phyloP scores from a whole-genome alignment of 2,888 invertebrate species.

The Lithophane leautieri region DNA sequence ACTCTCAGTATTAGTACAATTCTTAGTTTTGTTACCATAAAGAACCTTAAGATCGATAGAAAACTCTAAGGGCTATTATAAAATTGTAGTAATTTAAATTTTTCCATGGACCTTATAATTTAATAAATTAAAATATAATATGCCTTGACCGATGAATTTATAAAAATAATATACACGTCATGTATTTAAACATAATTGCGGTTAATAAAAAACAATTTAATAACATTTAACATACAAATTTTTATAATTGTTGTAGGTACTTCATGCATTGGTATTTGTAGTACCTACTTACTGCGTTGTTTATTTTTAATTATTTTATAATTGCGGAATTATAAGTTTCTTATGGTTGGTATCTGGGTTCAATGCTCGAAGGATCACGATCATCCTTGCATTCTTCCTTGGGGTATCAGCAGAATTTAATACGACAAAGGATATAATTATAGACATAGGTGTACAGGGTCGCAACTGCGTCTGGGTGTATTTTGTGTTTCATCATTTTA shows the following conservation, averaged over 20 bases:
- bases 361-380: slow-evolving; percentile 18
- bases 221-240: slow-evolving; percentile 41
- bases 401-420: not conserved
- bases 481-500: no score
- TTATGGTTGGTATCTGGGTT: slow-evolving; percentile 43
- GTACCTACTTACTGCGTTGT: slow-evolving; percentile 1
- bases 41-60: not conserved
- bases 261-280: slow-evolving; percentile 26
- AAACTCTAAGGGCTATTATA: slow-evolving; percentile 4
- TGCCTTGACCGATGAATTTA: slow-evolving; percentile 19
- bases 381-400: slow-evolving; percentile 7
- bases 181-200: slow-evolving; percentile 39
- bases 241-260: slow-evolving; percentile 38
- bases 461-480: no score
- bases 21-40: not conserved
- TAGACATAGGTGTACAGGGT: no score
- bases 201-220: slow-evolving; percentile 44
- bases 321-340: slow-evolving; percentile 16
- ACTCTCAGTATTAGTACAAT: not conserved
- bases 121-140: slow-evolving; percentile 30
- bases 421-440: no score
- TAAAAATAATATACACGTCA: slow-evolving; percentile 29
- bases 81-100: slow-evolving; percentile 6
- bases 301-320: slow-evolving; percentile 54
- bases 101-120: slow-evolving; percentile 48